phyloP scores from a whole-genome alignment of 2,888 invertebrate genomes.

The Xylota segnis region DNA sequence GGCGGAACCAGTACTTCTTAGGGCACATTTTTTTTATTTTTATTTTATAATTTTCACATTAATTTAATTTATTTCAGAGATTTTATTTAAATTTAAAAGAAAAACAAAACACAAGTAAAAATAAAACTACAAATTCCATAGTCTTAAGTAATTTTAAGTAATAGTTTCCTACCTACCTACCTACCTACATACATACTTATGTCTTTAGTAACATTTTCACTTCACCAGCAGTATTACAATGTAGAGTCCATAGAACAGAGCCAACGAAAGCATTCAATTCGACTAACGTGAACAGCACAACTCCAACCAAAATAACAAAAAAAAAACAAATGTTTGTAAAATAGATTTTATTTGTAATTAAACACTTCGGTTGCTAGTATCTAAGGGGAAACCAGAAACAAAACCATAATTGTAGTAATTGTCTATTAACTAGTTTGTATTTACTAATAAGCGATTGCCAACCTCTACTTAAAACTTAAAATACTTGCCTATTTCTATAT shows the following conservation, averaged over 20 bases:
- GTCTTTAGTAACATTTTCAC: constrained; percentile 33
- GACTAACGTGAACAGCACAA: not conserved
- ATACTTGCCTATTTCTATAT: constrained; percentile 69
- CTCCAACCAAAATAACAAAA: constrained; percentile 19
- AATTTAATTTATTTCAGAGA: constrained; percentile 70
- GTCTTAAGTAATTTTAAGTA: constrained; percentile 61
- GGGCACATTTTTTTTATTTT: constrained; percentile 47
- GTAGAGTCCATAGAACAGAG: constrained; percentile 11
- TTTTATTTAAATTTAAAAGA: constrained; percentile 54
- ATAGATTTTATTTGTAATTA: constrained; percentile 68
- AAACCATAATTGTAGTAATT: constrained; percentile 55
- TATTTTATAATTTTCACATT: constrained; percentile 43
- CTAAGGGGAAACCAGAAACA: constrained; percentile 42
- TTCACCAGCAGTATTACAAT: constrained; percentile 67
- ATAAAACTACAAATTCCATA: constrained; percentile 66
- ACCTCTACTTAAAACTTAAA: constrained; percentile 59
- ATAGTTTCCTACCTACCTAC: constrained; percentile 43
- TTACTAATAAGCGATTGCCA: constrained; percentile 69
- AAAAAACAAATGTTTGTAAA: constrained; percentile 58
- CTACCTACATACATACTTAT: constrained; percentile 23
- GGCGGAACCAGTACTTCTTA: constrained; percentile 45
- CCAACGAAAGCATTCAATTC: constrained; percentile 41
- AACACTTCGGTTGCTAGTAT: constrained; percentile 45
- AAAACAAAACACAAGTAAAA: no score
- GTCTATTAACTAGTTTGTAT: constrained; percentile 74